phyloP scores from a whole-genome alignment of 2,113 vertebrate genomes.

The Menidia beryllina region DNA sequence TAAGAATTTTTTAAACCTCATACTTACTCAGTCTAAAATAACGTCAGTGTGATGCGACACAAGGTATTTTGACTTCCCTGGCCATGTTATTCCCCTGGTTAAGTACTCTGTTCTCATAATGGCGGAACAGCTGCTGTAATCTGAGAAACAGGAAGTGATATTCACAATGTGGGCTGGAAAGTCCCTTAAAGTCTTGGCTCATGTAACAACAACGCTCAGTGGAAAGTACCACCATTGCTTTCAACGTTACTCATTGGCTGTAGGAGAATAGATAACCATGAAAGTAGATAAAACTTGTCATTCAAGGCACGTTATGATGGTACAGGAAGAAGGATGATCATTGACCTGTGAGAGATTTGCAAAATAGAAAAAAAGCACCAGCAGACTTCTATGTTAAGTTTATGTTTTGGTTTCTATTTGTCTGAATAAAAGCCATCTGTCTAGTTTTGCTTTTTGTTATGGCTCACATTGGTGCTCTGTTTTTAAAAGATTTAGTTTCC shows the following conservation, averaged over 20 bases:
- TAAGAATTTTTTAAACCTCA: too few species aligned
- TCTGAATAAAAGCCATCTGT: neutral
- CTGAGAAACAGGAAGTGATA: slow-evolving; percentile 71
- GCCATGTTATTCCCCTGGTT: neutral
- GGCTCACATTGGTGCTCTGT: neutral
- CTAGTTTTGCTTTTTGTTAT: slow-evolving; percentile 19
- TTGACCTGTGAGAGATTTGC: neutral
- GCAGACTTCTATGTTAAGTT: neutral
- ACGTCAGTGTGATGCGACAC: neutral
- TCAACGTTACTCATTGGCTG: too few species aligned
- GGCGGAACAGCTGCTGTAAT: neutral
- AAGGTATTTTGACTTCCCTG: neutral
- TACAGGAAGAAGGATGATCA: slow-evolving; percentile 7
- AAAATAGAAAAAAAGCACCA: neutral
- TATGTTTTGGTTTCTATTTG: neutral
- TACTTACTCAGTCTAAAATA: too few species aligned
- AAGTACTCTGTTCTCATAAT: neutral
- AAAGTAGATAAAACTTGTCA: neutral
- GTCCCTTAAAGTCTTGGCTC: slow-evolving; percentile 52
- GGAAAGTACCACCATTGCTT: slow-evolving; percentile 73
- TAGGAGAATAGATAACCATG: too few species aligned
- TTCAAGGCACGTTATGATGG: neutral
- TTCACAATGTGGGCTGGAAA: slow-evolving; percentile 61
- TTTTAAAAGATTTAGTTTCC: neutral
- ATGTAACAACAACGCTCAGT: slow-evolving; percentile 29